Conservation (phyloP, 2,113 vertebrate species). For the Aepyceros melampus region DNA sequence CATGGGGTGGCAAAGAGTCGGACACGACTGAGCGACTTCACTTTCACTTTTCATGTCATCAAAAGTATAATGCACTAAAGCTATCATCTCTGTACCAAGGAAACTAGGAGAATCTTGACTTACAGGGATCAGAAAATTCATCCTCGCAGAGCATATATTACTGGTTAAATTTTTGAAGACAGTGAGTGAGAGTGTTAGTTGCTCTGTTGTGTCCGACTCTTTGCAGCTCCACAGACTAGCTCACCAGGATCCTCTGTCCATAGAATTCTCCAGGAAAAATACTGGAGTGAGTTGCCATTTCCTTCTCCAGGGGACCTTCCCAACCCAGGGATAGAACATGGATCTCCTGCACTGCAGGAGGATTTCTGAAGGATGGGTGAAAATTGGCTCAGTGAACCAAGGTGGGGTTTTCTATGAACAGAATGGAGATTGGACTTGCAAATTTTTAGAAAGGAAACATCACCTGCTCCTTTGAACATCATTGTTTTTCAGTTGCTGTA, state of each 20-base stretch:
- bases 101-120: not conserved
- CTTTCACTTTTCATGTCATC: too few species aligned
- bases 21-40: too few species aligned
- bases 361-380: not conserved
- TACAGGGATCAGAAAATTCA: not conserved
- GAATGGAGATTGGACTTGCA: not conserved
- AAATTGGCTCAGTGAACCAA: not conserved
- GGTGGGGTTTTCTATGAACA: not conserved
- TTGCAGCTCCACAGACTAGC: too few species aligned
- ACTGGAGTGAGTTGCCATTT: too few species aligned
- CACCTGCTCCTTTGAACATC: rapidly evolving
- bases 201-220: too few species aligned
- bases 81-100: not conserved
- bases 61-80: not conserved
- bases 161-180: not conserved
- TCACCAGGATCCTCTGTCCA: too few species aligned
- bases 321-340: too few species aligned
- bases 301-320: too few species aligned
- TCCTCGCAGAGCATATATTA: not conserved
- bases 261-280: too few species aligned
- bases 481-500: not conserved
- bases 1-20: too few species aligned
- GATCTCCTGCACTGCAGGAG: not conserved
- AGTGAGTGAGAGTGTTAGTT: too few species aligned
- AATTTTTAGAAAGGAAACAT: not conserved